A percentile compares a stretch with the other conserved stretches of the same genome.
These are phyloP conservation scores for Rhabdophis nuchalis DNA, from an alignment of 2,797 vertebrate species.

Conservation along the genomic window DNA sequence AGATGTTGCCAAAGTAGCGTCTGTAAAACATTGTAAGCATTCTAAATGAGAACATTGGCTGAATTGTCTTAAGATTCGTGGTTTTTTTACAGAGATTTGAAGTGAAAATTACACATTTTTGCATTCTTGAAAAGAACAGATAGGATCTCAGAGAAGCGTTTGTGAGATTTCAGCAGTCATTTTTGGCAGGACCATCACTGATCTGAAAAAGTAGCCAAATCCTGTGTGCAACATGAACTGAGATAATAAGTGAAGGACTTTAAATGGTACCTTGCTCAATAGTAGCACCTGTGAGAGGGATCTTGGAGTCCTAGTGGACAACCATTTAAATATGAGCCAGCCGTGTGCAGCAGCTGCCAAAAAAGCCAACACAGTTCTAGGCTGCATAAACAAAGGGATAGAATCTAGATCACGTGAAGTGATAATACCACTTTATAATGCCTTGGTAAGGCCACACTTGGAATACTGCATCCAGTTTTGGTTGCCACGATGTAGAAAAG, in stretches of 20 bases:
- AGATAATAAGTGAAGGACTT: not conserved
- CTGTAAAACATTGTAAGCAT: not conserved
- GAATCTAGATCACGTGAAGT: no score
- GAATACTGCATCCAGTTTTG: no score
- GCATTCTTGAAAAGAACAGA: not conserved
- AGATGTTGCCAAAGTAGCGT: not conserved
- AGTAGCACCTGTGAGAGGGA: no score
- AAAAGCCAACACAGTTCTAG: no score
- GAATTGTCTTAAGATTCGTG: not conserved
- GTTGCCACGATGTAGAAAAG: no score
- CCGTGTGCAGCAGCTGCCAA: no score
- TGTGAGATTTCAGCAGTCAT: not conserved
- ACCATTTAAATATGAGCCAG: no score
- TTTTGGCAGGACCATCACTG: not conserved
- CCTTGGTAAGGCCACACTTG: no score
- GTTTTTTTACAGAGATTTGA: not conserved
- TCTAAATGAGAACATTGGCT: not conserved
- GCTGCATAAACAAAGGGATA: no score
- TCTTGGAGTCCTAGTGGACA: no score
- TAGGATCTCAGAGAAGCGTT: not conserved
- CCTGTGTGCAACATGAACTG: not conserved
- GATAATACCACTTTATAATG: no score
- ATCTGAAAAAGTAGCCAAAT: not conserved
- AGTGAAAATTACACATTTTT: not conserved
- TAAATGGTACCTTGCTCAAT: not conserved